These are phyloP conservation scores for Campoletis sonorensis DNA, from an alignment of 1,140 invertebrate species.

Conservation along the genomic window DNA sequence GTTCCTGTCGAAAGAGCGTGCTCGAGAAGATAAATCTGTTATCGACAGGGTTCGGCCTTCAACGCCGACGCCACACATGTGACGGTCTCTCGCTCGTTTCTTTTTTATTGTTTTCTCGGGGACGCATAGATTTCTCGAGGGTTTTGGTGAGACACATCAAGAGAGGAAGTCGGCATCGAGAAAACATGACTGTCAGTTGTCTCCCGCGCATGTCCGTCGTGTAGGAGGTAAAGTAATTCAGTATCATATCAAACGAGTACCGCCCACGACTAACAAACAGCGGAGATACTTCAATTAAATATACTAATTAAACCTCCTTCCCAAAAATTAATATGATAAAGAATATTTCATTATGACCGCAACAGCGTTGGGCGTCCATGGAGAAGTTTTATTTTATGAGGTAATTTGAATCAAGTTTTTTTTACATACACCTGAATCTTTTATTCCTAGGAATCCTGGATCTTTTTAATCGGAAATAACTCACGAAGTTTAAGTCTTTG, in stretches of 20 bases:
- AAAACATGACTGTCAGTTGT: constrained; percentile 54
- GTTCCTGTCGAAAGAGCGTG: constrained; percentile 71
- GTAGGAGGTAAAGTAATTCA: neutral
- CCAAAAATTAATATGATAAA: too few species aligned
- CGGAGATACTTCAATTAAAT: too few species aligned
- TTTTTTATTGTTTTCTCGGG: constrained; percentile 29
- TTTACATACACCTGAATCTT: too few species aligned
- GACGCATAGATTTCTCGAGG: constrained; percentile 5
- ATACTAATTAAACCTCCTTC: too few species aligned
- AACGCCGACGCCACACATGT: constrained; percentile 9
- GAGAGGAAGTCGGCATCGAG: constrained; percentile 14
- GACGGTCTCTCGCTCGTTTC: constrained; percentile 3
- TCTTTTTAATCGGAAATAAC: too few species aligned
- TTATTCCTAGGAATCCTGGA: too few species aligned
- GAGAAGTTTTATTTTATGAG: too few species aligned
- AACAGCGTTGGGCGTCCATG: too few species aligned
- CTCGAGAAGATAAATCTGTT: constrained; percentile 68
- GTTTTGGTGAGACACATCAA: constrained; percentile 11
- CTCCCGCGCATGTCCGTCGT: neutral
- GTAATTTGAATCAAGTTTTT: too few species aligned
- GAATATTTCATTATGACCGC: too few species aligned
- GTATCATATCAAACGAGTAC: neutral
- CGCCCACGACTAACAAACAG: neutral
- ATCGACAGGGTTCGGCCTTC: constrained; percentile 51
- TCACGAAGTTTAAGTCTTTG: too few species aligned